Evolutionary conservation across 2,113 vertebrate genomes (phyloP), one percentile per base, ranked within the genome.

Genomic region (Megaleporinus macrocephalus): DNA sequence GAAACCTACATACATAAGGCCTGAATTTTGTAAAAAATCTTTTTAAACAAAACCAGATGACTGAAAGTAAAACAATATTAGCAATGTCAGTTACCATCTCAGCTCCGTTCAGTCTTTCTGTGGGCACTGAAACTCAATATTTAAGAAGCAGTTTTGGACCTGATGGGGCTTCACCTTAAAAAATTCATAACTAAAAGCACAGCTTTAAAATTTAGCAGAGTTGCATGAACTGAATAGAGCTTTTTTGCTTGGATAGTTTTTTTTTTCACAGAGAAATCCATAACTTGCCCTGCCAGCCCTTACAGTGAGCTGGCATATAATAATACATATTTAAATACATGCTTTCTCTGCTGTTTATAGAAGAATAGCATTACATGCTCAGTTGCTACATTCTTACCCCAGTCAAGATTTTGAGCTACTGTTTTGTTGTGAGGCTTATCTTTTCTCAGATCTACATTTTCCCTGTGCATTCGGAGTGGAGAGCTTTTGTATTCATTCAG

Each of bases 401-500:
- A 24, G 1, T 0, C 33, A n/a, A 24, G 30, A 36, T 36, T 66
- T 9, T 36, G 29, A 69, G 33, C 65, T 20, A 12, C 9, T 41
- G 22, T 36, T 44, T 11, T 44, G 16, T 68, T 36, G 20, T 68
- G 65, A 33, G 27, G 6, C 33, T 20, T 11, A 68, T 33, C 30
- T 63, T n/a, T 10, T 62, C 22, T 76, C 26, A 26, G 26, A 59
- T 44, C 62, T 76, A 18, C 16, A 61, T 61, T 61, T 15, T 29
- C 36, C 70, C 30, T 11, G 51, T 61, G 62, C 62, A 44, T 33
- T 73, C 27, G 73, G 33, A 4, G 20, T 53, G 61, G 30, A 69
- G 30, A n/a, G 73, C 27, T 77, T 69, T 9, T 71, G 26, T 70
- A 41, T 80, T 73, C 68, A 53, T 63, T 72, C 49, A 65, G 29